Evolutionary conservation across 1,140 invertebrate species (phyloP), one percentile per base, ranked within the genome.

Genomic region (Drosophila busckii): DNA sequence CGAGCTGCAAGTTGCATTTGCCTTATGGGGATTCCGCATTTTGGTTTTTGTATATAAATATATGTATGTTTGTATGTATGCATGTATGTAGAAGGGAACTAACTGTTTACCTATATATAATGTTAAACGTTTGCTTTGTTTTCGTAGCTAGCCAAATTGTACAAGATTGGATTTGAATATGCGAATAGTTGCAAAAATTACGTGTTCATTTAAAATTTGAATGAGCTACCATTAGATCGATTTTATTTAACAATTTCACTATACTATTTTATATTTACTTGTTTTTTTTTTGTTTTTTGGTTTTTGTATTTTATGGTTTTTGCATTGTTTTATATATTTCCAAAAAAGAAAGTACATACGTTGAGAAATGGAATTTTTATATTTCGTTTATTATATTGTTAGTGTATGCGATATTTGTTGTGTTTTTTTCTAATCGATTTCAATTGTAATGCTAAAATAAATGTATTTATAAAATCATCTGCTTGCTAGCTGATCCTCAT

Each of bases 191-290:
- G 52, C 65, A 76, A 76, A 71, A 58, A 61, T 69, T 60, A 68
- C 49, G 50, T 54, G 52, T 64, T 52, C 34, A 50, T 65, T 56
- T 82, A 75, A 82, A 82, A 82, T 64, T 82, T 70, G 65, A 82
- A 82, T 82, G 75, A 82, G 55, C 76, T 80, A 80, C 49, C 25
- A 65, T 80, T 75, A 65, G 58, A 68, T 61, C 75, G 64, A 50
- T 46, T 29, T 71, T 19, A 20, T 63, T 65, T 63, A 58, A 56
- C 49, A 50, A 52, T 54, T 73, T 73, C 23, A 28, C 54, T 65
- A 65, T 29, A 76, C 59, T 66, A 76, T 69, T 67, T 53, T 25
- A 59, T 29, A 29, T 45, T 28, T 29, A 16, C 3, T 45, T 44
- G 5, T 17, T 19, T 56, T 28, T 31, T 28, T 32, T 59, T 15